Evolutionary conservation across 2,797 vertebrate species (phyloP), one percentile per base, ranked within the genome.

Genomic region (Rhinatrema bivittatum): DNA sequence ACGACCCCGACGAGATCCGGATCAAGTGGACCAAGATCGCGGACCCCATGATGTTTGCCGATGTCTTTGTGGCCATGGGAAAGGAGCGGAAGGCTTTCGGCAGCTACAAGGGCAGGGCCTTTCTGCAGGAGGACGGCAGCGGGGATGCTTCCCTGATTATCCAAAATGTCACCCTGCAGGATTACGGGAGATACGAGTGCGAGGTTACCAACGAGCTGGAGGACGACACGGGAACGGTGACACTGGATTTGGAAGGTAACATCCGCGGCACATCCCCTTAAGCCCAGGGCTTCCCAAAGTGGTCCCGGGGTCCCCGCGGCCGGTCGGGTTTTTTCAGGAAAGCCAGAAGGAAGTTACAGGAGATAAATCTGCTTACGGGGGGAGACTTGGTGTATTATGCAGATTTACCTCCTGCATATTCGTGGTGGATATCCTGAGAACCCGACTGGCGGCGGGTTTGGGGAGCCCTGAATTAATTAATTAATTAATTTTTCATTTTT

Each of bases 1-100:
- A 76, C 0, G 85, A 90, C 43, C 82, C 85, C 0, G 70, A 77
- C 6, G 84, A 87, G 39, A 88, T 95, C 52, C 88, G 94, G 25
- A 88, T 98, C 41, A 98, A 98, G 62, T 98, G 94, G 94, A 94
- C 91, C 53, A 98, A 98, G 53, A 85, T 97, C 51, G 87, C 81
- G 0, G 90, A 93, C 5, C 81, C 87, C 0, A 65, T 95, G 79
- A 76, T 81, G 40, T 96, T 95, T 16, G 70, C 77, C 39, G 94
- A 97, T 0, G 91, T 98, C 25, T 93, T 96, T 14, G 92, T 97
- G 56, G 86, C 91, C 0, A 66, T 98, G 40, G 94, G 93, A 28
- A 70, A 80, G 31, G 86, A 91, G 25, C 85, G 89, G 46, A 59
- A 89, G 25, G 85, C 81, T 0, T 96, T 91, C 3, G 91, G 91